A percentile compares a stretch with the other conserved stretches of the same genome.
Conservation (phyloP, 2,888 invertebrate species). For the Lamproptera curius region DNA sequence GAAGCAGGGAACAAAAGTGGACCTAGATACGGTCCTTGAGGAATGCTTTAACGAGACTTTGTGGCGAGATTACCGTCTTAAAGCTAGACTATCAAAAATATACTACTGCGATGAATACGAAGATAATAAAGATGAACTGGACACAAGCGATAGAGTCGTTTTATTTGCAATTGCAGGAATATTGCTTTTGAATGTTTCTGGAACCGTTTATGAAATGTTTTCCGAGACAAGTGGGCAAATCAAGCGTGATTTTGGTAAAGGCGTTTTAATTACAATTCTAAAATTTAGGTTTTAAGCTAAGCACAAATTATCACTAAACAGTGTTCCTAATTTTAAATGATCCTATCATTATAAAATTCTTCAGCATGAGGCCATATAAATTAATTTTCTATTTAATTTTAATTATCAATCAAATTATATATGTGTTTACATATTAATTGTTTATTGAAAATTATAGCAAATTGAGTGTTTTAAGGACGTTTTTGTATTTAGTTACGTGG, state of each 20-base stretch:
- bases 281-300: too few relatives aligned
- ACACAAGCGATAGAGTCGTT: background rate
- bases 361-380: too few relatives aligned
- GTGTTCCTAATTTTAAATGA: too few relatives aligned
- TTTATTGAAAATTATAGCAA: too few relatives aligned
- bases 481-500: too few relatives aligned
- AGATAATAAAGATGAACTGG: background rate
- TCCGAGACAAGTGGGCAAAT: background rate
- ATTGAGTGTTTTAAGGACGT: too few relatives aligned
- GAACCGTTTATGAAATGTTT: background rate
- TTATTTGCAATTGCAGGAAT: background rate
- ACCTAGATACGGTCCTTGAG: constrained; percentile 31
- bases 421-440: too few relatives aligned
- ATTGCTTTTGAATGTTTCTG: background rate
- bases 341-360: too few relatives aligned
- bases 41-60: constrained; percentile 44
- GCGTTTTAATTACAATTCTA: too few relatives aligned
- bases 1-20: constrained; percentile 1
- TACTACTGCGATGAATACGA: constrained; percentile 14
- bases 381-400: too few relatives aligned
- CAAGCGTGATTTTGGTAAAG: background rate
- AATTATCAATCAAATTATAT: too few relatives aligned
- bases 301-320: too few relatives aligned
- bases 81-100: constrained; percentile 22
- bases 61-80: constrained; percentile 26